Percentiles rank a stretch among this genome's conserved stretches.
phyloP scores from a whole-genome alignment of 2,797 vertebrate species.

The Oophaga sylvatica region DNA sequence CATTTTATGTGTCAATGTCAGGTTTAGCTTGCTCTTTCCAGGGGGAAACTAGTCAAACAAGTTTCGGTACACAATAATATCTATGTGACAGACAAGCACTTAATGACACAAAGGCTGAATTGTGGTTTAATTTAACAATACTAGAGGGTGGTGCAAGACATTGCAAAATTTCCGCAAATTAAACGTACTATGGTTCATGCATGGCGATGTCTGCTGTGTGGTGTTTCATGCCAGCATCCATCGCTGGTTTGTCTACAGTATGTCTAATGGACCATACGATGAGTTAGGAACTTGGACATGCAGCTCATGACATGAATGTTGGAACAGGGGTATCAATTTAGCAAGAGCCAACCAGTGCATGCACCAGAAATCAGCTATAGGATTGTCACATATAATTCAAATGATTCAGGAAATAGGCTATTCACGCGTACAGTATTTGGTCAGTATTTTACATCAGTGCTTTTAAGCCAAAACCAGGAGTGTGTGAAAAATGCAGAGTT shows the following conservation, averaged over 20 bases:
- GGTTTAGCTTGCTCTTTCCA: background rate
- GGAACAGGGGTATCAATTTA: background rate
- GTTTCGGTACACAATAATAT: slow-evolving; percentile 18
- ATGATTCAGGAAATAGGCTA: background rate
- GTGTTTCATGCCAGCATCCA: background rate
- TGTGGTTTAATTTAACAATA: background rate
- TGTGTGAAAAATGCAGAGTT: too few relatives aligned
- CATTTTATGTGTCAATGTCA: background rate
- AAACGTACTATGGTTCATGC: background rate
- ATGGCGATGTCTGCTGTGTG: background rate
- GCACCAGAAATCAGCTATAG: background rate
- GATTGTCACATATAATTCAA: background rate
- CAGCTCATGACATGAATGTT: background rate
- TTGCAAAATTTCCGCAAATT: background rate
- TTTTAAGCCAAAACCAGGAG: too few relatives aligned
- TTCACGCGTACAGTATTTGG: too few relatives aligned
- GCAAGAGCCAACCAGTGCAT: background rate
- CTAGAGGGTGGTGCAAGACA: background rate
- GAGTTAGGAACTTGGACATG: background rate
- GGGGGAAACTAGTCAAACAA: background rate
- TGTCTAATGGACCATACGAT: background rate
- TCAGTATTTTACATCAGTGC: too few relatives aligned
- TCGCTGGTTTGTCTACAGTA: background rate
- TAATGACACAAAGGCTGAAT: background rate
- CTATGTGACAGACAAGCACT: background rate